Base-by-base conservation (phyloP, 2,888 invertebrate genomes). In the Lochmaea capreae region DNA sequence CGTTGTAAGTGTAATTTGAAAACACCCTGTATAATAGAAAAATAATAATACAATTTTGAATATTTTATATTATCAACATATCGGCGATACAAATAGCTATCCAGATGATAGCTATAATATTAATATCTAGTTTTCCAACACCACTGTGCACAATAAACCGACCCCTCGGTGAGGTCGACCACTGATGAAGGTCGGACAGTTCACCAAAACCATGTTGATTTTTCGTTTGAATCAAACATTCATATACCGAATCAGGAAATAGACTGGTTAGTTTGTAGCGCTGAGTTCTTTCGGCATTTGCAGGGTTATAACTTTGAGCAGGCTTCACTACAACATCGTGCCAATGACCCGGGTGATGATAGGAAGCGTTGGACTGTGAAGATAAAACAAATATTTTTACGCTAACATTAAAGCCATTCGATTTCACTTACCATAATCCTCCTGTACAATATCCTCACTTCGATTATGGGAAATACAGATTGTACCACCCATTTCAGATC, bases 401-500 rank as follows among this genome's bases (percentile, higher is more conserved):
- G 1, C 10, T 11, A 12, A 43, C 2, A 43, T 12, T 43, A 43
- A 43, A 43, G 3, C 10, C 12, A 26, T 8, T 43, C 12, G 1
- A 16, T 18, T 57, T 39, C 16, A 84, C 87, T 87, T 84, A 91
- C 92, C 89, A 91, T 86, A 58, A 92, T 87, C 80, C 90, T 89
- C 76, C 92, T 86, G 84, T 91, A 92, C 63, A 92, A 87, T 52
- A 93, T 88, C 77, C 91, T 88, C 59, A 92, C 91, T 86, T 92
- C 92, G 65, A 90, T 88, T 46, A 93, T 88, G 2, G 90, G 89
- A 67, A 92, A 91, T 79, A 91, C 91, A 9, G 91, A 91, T 81
- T 92, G 92, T 49, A 92, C 91, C 67, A 89, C 89, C 92, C 92
- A 93, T 42, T 90, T 90, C 65, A 92, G 85, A 80, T 91, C 91